These are phyloP conservation scores for Pipistrellus pipistrellus DNA, from an alignment of 2,797 vertebrate species.

Conservation along the genomic window DNA sequence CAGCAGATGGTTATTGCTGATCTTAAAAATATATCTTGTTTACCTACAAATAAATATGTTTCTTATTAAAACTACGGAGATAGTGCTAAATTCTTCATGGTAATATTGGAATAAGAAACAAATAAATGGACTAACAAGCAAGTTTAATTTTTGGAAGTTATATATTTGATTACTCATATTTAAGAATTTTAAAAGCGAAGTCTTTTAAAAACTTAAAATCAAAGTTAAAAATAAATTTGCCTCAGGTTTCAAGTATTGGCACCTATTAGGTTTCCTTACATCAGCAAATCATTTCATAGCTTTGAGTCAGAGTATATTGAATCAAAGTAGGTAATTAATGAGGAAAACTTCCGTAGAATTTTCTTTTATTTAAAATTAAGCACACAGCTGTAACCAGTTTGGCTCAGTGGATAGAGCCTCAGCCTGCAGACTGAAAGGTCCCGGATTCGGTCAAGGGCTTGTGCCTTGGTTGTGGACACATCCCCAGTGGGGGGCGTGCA, in stretches of 20 bases:
- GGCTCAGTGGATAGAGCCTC: no score
- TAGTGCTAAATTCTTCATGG: background rate
- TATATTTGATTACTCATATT: background rate
- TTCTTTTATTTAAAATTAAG: slow-evolving; percentile 59
- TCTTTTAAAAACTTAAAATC: background rate
- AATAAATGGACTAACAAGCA: background rate
- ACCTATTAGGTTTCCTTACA: background rate
- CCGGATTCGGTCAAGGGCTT: no score
- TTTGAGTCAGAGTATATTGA: slow-evolving; percentile 16
- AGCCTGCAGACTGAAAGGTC: no score
- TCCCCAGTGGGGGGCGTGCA: no score
- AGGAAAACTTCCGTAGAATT: slow-evolving; percentile 7
- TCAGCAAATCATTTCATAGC: slow-evolving; percentile 52
- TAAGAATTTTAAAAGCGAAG: slow-evolving; percentile 39
- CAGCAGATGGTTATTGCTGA: background rate
- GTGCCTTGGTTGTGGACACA: no score
- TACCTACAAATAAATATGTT: slow-evolving; percentile 39
- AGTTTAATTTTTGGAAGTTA: slow-evolving; percentile 4
- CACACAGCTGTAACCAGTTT: no score
- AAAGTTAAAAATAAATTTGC: slow-evolving; percentile 28
- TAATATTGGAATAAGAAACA: slow-evolving; percentile 10
- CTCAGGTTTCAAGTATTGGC: background rate
- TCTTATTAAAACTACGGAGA: background rate
- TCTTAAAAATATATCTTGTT: slow-evolving; percentile 9
- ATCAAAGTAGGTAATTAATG: slow-evolving; percentile 42